Evolutionary conservation across 2,113 vertebrate species (phyloP).

Genomic region (Polyodon spathula): DNA sequence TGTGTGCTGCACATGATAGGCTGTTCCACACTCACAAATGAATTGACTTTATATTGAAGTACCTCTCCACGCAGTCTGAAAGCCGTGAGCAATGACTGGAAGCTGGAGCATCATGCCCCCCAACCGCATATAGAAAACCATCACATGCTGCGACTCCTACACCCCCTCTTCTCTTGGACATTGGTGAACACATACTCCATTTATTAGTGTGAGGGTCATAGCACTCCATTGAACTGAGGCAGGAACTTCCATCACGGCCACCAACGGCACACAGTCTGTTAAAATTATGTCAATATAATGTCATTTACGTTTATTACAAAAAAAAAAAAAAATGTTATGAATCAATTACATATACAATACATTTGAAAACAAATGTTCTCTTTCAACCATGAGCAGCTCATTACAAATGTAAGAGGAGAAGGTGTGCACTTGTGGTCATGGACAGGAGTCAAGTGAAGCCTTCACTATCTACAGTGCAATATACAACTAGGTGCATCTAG

Average conservation of each 20-base stretch:
- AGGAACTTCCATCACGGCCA: slow-evolving; percentile 65
- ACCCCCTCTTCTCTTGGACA: slow-evolving; percentile 82
- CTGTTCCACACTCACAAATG: background rate
- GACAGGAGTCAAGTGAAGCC: too few species aligned
- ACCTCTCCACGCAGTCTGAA: slow-evolving; percentile 90
- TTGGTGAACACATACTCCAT: slow-evolving; percentile 66
- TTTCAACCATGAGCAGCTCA: too few species aligned
- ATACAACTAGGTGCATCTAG: too few species aligned
- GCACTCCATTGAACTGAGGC: slow-evolving; percentile 68
- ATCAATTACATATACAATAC: too few species aligned
- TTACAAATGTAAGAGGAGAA: too few species aligned
- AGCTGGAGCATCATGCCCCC: slow-evolving; percentile 87
- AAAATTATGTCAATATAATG: background rate
- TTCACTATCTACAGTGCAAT: too few species aligned
- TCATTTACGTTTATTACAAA: too few species aligned
- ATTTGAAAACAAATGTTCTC: too few species aligned
- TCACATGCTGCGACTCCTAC: slow-evolving; percentile 88
- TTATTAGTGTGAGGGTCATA: slow-evolving; percentile 70
- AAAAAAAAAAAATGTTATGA: too few species aligned
- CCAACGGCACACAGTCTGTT: slow-evolving; percentile 65
- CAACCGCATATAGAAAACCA: slow-evolving; percentile 83
- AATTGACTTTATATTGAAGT: background rate
- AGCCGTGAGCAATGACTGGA: slow-evolving; percentile 87
- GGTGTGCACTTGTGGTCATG: too few species aligned
- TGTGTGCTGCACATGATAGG: too few species aligned